phyloP scores from a whole-genome alignment of 2,888 invertebrate species.

The Minunthozetes semirufus region DNA sequence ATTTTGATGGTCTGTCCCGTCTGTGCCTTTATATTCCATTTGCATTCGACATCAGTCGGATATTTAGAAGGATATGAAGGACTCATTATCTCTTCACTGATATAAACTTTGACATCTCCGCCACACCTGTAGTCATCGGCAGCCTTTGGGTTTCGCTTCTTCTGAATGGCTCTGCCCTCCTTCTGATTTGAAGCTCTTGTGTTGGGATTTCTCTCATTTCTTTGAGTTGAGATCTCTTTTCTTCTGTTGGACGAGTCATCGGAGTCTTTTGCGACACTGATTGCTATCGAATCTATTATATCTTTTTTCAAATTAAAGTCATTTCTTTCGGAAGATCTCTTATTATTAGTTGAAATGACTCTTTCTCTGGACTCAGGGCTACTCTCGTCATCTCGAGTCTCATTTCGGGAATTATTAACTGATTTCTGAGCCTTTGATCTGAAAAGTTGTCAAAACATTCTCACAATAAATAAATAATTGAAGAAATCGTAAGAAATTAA shows the following conservation, averaged over 20 bases:
- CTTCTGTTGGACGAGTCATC: background rate
- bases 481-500: too few species aligned
- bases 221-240: background rate
- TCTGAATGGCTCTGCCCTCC: background rate
- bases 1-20: conserved; percentile 27
- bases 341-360: background rate
- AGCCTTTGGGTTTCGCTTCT: background rate
- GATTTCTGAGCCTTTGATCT: background rate
- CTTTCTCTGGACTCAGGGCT: background rate
- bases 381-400: background rate
- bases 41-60: conserved; percentile 36
- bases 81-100: conserved; percentile 21
- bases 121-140: conserved; percentile 9
- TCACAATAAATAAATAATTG: too few species aligned
- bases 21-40: conserved; percentile 33
- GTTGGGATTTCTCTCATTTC: background rate
- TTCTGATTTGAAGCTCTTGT: background rate
- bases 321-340: background rate
- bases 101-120: background rate
- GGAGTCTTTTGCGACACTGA: background rate
- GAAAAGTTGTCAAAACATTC: too few species aligned
- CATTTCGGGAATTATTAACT: background rate
- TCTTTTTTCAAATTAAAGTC: background rate
- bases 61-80: conserved; percentile 34
- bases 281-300: background rate